These are phyloP conservation scores for Helicoverpa armigera DNA, from an alignment of 1,140 invertebrate genomes.

Conservation along the genomic window DNA sequence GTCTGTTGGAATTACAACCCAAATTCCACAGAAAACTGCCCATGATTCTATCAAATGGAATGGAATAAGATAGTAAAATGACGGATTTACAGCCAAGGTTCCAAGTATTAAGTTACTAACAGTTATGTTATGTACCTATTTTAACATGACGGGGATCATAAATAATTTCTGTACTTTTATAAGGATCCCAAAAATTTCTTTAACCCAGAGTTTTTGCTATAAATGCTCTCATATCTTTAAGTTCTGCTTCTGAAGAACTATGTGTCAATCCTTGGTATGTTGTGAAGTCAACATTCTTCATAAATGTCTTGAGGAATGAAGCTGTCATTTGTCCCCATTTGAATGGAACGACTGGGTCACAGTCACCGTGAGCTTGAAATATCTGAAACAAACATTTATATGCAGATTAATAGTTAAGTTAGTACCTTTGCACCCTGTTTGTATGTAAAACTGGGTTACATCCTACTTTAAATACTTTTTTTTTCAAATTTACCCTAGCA, in stretches of 20 bases:
- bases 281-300: constrained; percentile 94
- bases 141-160: constrained; percentile 3
- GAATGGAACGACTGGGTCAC: constrained; percentile 97
- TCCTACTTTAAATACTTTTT: no score
- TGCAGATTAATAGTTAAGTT: neutral
- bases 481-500: no score
- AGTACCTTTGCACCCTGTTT: no score
- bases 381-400: constrained; percentile 87
- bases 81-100: constrained; percentile 4
- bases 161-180: constrained; percentile 40
- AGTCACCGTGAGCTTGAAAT: constrained; percentile 97
- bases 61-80: constrained; percentile 1
- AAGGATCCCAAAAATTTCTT: constrained; percentile 57
- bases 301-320: constrained; percentile 94
- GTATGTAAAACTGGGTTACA: no score
- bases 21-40: neutral
- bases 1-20: neutral
- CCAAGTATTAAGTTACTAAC: constrained; percentile 13
- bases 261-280: constrained; percentile 96
- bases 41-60: neutral
- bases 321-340: constrained; percentile 97
- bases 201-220: constrained; percentile 80
- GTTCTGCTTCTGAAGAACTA: constrained; percentile 94
- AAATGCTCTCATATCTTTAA: constrained; percentile 88
- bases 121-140: constrained; percentile 38